Percentiles rank a stretch among this genome's conserved stretches.
phyloP scores from a whole-genome alignment of 1,140 invertebrate genomes.

The Homalodisca vitripennis region DNA sequence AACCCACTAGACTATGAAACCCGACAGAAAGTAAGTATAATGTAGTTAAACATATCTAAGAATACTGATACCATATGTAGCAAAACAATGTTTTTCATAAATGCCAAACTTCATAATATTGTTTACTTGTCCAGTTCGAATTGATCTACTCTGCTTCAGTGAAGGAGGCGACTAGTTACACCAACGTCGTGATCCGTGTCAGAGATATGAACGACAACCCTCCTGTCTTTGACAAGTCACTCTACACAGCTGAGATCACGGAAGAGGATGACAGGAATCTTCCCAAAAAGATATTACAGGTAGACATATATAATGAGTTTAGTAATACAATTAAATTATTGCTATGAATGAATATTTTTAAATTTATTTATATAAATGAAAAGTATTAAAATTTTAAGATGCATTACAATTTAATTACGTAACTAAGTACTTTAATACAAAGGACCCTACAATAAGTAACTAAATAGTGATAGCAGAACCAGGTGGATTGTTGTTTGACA shows the following conservation, averaged over 20 bases:
- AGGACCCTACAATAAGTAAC: too few species aligned
- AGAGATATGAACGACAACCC: slow-evolving; percentile 91
- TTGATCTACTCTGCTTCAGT: slow-evolving; percentile 60
- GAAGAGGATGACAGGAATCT: slow-evolving; percentile 92
- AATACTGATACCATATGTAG: not conserved
- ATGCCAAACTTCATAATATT: not conserved
- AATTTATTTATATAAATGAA: too few species aligned
- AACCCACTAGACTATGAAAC: slow-evolving; percentile 3
- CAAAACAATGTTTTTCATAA: not conserved
- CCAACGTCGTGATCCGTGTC: slow-evolving; percentile 67
- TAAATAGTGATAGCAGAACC: too few species aligned
- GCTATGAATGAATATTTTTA: too few species aligned
- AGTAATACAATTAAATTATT: too few species aligned
- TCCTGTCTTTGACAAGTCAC: slow-evolving; percentile 86
- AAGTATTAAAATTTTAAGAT: too few species aligned
- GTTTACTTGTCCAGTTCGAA: slow-evolving; percentile 53
- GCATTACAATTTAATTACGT: too few species aligned
- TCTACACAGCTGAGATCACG: slow-evolving; percentile 90
- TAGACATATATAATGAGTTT: too few species aligned
- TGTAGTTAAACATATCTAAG: not conserved
- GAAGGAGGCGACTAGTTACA: slow-evolving; percentile 62
- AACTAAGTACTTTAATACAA: too few species aligned
- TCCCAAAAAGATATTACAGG: slow-evolving; percentile 83
- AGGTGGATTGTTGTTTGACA: too few species aligned
- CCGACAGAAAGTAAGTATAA: not conserved